These are phyloP conservation scores for Dinocampus coccinellae DNA, from an alignment of 2,888 invertebrate species.

Conservation along the genomic window DNA sequence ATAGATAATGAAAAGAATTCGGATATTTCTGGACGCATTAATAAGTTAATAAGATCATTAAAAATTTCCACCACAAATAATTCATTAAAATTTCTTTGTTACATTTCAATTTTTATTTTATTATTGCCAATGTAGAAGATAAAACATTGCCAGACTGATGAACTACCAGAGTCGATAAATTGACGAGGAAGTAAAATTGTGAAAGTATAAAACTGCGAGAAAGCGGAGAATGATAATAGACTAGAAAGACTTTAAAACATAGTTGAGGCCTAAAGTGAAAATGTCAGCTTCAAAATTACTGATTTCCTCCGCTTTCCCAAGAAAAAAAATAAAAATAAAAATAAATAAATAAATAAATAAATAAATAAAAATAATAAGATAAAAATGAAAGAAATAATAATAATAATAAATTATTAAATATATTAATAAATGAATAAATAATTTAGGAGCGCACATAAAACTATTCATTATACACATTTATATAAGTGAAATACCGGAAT, in stretches of 20 bases:
- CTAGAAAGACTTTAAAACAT: slow-evolving; percentile 9
- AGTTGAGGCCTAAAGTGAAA: slow-evolving; percentile 12
- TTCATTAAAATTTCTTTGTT: slow-evolving; percentile 25
- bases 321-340: not conserved
- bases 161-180: slow-evolving; percentile 29
- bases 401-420: too few relatives aligned
- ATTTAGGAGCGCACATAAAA: slow-evolving; percentile 22
- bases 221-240: slow-evolving; percentile 6
- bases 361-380: not conserved
- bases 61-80: slow-evolving; percentile 20
- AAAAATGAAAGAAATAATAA: not conserved
- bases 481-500: slow-evolving; percentile 11
- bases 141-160: slow-evolving; percentile 36
- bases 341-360: not conserved
- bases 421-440: slow-evolving; percentile 12
- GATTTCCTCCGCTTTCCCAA: slow-evolving; percentile 30
- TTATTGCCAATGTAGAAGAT: slow-evolving; percentile 30
- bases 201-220: slow-evolving; percentile 28
- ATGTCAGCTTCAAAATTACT: slow-evolving; percentile 12
- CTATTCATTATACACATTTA: slow-evolving; percentile 30
- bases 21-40: slow-evolving; percentile 19
- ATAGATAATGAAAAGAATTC: slow-evolving; percentile 18
- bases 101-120: slow-evolving; percentile 12
- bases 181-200: slow-evolving; percentile 28
- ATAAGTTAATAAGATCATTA: slow-evolving; percentile 6